Evolutionary conservation across 2,888 invertebrate species (phyloP).

Genomic region (Microplitis manilae): DNA sequence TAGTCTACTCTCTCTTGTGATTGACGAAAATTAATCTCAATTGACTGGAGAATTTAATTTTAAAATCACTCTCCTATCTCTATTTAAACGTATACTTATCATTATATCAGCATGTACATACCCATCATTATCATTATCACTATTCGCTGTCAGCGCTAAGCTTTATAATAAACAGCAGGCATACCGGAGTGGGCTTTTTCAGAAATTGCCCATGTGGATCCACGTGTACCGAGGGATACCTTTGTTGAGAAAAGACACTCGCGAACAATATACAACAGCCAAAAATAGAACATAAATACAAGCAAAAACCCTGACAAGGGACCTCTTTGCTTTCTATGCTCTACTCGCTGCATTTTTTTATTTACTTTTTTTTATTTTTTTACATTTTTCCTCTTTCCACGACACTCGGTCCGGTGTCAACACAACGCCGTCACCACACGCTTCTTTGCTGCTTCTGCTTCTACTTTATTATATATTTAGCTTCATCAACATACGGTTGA

Average conservation of each 20-base stretch:
- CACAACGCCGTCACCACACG: not conserved
- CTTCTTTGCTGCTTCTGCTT: not conserved
- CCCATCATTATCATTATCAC: too few relatives aligned
- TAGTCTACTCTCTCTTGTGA: not conserved
- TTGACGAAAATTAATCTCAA: not conserved
- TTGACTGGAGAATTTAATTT: not conserved
- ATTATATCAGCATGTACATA: too few relatives aligned
- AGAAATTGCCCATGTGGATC: constrained; percentile 15
- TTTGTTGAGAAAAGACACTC: constrained; percentile 19
- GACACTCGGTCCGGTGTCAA: constrained; percentile 20
- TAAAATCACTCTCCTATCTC: not conserved
- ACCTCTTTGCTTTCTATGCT: constrained; percentile 14
- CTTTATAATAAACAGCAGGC: not conserved
- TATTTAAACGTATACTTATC: too few relatives aligned
- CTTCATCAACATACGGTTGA: not conserved
- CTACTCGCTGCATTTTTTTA: constrained; percentile 4
- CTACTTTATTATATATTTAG: not conserved
- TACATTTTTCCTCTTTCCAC: constrained; percentile 37
- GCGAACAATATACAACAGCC: constrained; percentile 19
- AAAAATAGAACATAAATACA: constrained; percentile 17
- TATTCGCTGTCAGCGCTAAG: not conserved
- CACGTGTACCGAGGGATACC: constrained; percentile 22
- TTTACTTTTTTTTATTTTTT: constrained; percentile 8
- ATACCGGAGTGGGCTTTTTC: constrained; percentile 5
- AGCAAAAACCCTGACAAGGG: not conserved